These are phyloP conservation scores for Gyps fulvus DNA, from an alignment of 2,113 vertebrate species.

Conservation along the genomic window DNA sequence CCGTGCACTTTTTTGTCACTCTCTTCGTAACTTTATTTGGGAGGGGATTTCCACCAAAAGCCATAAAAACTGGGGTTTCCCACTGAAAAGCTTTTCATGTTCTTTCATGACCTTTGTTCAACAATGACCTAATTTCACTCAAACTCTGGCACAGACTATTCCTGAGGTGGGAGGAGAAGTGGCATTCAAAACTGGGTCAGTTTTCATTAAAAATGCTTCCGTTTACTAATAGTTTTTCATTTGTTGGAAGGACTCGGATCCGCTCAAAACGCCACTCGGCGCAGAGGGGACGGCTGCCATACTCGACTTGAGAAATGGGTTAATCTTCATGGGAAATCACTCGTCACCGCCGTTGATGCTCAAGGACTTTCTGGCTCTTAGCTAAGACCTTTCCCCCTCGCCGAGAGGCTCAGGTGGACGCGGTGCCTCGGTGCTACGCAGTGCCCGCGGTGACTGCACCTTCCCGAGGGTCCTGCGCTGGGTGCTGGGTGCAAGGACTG, in stretches of 20 bases:
- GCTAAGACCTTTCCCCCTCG: background rate
- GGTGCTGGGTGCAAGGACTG: background rate
- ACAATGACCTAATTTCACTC: slow-evolving; percentile 41
- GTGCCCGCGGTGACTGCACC: accelerated
- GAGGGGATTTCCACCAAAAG: slow-evolving; percentile 26
- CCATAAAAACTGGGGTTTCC: slow-evolving; percentile 23
- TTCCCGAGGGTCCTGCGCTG: background rate
- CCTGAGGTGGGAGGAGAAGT: slow-evolving; percentile 42
- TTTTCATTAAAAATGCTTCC: slow-evolving; percentile 29
- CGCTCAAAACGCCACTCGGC: background rate
- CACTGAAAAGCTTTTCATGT: background rate
- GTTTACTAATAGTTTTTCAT: slow-evolving; percentile 1
- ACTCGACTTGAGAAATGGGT: background rate
- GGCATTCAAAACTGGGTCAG: slow-evolving; percentile 28
- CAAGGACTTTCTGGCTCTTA: background rate
- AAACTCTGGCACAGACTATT: background rate
- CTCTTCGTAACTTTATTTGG: background rate
- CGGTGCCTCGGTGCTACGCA: accelerated
- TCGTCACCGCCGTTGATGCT: background rate
- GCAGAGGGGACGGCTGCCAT: background rate
- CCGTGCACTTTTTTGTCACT: background rate
- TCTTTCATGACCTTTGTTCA: slow-evolving; percentile 45
- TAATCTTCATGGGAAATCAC: slow-evolving; percentile 5
- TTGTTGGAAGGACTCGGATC: background rate
- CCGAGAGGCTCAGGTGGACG: accelerated